A percentile compares a stretch with the other conserved stretches of the same genome.
Conservation (phyloP, 1,140 invertebrate species). For the Steinernema khuongi region DNA sequence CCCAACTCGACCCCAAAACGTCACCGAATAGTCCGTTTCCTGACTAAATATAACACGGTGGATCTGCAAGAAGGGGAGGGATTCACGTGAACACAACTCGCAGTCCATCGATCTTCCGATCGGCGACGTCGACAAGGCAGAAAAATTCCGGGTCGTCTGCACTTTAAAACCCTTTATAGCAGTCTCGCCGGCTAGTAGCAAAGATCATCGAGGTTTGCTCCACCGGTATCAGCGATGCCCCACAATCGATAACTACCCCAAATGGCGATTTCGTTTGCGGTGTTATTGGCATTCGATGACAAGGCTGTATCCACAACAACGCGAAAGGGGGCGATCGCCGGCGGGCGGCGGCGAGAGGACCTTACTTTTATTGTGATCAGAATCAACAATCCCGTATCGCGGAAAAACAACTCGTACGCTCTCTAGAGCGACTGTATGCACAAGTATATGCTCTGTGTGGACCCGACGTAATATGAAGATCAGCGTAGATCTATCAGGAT, state of each 20-base stretch:
- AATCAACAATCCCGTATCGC: background rate
- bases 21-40: background rate
- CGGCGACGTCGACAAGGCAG: background rate
- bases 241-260: too few species aligned
- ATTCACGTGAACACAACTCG: background rate
- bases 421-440: too few species aligned
- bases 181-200: background rate
- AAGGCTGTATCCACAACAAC: background rate
- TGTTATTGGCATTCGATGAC: too few species aligned
- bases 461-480: background rate
- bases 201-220: background rate
- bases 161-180: background rate
- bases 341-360: background rate
- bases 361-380: background rate
- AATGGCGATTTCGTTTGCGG: too few species aligned
- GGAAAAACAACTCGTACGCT: background rate
- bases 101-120: background rate
- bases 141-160: background rate
- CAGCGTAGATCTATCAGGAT: background rate
- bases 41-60: background rate
- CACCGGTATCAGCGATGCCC: background rate
- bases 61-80: background rate
- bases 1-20: constrained; percentile 12
- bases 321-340: background rate
- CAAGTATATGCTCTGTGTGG: background rate